Conservation (phyloP, 2,113 vertebrate genomes). For the Crypturellus undulatus region DNA sequence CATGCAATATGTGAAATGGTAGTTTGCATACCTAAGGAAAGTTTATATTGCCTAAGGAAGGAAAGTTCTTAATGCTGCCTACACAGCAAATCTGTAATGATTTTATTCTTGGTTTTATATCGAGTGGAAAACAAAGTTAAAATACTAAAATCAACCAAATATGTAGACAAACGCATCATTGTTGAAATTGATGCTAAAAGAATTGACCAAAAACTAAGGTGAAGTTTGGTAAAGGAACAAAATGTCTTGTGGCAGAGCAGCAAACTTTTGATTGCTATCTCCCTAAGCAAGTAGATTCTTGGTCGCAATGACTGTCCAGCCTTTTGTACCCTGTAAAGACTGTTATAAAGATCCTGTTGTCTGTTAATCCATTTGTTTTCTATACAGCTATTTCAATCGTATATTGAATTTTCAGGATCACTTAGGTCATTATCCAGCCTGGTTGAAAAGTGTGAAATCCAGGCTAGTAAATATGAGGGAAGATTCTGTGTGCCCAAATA, state of each 20-base stretch:
- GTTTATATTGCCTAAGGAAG: neutral
- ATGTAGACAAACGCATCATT: neutral
- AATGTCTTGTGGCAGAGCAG: neutral
- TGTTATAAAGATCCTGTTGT: neutral
- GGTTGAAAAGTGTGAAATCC: neutral
- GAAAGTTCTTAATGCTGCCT: neutral
- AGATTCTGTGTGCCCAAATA: neutral
- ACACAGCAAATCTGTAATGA: neutral
- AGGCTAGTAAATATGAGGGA: neutral
- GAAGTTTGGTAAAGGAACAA: neutral
- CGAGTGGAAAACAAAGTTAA: neutral
- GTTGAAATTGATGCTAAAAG: neutral
- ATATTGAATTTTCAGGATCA: neutral
- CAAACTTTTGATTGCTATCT: neutral
- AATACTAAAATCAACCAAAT: neutral
- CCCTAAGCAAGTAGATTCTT: neutral
- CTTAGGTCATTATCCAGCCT: neutral
- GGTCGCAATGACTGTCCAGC: neutral
- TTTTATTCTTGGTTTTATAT: neutral
- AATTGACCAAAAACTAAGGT: neutral
- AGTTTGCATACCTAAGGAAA: neutral
- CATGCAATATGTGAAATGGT: neutral
- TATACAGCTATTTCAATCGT: neutral
- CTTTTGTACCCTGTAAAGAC: neutral
- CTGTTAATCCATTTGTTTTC: neutral